Percentiles rank a stretch among this genome's conserved stretches.
phyloP scores from a whole-genome alignment of 2,888 invertebrate species.

The Trissolcus japonicus region DNA sequence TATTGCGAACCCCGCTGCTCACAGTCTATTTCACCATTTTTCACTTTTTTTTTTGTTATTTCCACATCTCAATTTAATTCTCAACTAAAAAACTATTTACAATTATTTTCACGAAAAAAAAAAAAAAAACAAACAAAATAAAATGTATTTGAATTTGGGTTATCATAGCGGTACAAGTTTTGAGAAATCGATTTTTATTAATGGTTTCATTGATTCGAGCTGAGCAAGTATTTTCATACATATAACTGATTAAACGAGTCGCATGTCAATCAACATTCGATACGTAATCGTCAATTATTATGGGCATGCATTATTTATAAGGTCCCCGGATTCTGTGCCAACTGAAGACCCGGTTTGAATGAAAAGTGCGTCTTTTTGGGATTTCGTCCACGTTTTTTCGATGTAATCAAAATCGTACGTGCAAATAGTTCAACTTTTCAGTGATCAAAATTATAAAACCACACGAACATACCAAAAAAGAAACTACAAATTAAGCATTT shows the following conservation, averaged over 20 bases:
- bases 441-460: too few species aligned
- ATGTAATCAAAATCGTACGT: not conserved
- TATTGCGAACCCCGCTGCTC: constrained; percentile 4
- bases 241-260: constrained; percentile 40
- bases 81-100: not conserved
- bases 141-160: constrained; percentile 35
- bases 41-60: not conserved
- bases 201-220: constrained; percentile 27
- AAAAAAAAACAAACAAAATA: constrained; percentile 19
- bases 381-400: not conserved
- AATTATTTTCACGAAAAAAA: not conserved
- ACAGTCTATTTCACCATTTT: constrained; percentile 2
- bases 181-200: constrained; percentile 48
- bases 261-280: constrained; percentile 44
- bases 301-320: constrained; percentile 35
- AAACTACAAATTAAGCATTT: too few species aligned
- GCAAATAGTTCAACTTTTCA: too few species aligned
- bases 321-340: constrained; percentile 35
- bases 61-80: too few species aligned
- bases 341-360: constrained; percentile 24
- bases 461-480: too few species aligned
- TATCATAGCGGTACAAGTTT: constrained; percentile 44
- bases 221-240: constrained; percentile 19
- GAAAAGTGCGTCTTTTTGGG: not conserved
- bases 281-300: constrained; percentile 42